These are phyloP conservation scores for Enhydra lutris DNA, from an alignment of 2,113 vertebrate species.

Conservation along the genomic window DNA sequence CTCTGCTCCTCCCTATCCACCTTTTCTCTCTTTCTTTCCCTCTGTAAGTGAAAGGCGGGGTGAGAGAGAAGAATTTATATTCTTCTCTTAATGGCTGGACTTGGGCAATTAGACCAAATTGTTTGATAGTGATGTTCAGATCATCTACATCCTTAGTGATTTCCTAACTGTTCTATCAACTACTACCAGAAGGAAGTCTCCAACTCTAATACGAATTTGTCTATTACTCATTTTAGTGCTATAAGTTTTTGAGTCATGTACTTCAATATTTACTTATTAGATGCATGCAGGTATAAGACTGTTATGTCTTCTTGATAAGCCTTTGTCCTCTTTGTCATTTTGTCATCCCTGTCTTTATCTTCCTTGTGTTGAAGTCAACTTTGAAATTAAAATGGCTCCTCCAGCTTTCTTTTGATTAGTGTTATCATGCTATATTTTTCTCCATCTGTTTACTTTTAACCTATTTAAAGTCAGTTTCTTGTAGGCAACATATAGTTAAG, in stretches of 20 bases:
- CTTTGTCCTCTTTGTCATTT: background rate
- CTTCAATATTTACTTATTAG: background rate
- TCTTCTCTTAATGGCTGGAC: background rate
- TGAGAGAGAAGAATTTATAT: background rate
- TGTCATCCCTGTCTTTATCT: background rate
- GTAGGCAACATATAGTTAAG: background rate
- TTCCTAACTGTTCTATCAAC: background rate
- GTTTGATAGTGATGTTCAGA: background rate
- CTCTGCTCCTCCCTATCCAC: too few relatives aligned
- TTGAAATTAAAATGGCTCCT: background rate
- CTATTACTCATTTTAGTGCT: background rate
- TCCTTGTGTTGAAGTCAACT: background rate
- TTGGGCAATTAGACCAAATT: background rate
- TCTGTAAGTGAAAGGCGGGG: too few relatives aligned
- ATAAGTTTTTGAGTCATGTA: background rate
- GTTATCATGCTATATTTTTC: background rate
- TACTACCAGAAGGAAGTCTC: background rate
- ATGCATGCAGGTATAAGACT: background rate
- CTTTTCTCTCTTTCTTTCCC: too few relatives aligned
- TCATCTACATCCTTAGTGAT: background rate
- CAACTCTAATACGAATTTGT: background rate
- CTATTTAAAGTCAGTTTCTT: background rate
- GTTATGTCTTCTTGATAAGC: background rate
- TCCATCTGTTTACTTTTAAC: background rate
- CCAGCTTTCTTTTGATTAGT: background rate